phyloP scores from a whole-genome alignment of 2,113 vertebrate species.

The Cynopterus brachyotis region DNA sequence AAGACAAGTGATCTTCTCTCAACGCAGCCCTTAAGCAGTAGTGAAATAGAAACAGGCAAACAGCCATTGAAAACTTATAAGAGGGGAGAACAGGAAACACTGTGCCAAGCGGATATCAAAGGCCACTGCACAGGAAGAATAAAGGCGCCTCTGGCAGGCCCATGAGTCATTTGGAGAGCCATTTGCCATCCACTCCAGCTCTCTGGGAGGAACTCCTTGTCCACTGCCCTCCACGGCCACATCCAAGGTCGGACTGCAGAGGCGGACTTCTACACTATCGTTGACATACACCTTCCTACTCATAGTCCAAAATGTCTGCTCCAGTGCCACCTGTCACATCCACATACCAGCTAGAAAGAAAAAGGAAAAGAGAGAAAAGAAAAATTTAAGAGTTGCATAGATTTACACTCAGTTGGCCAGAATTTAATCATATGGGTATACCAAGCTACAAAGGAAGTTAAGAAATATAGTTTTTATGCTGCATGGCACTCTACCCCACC shows the following conservation, averaged over 20 bases:
- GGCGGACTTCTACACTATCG: neutral
- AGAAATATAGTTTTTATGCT: neutral
- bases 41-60: neutral
- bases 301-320: neutral
- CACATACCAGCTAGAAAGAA: neutral
- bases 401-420: neutral
- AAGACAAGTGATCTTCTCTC: neutral
- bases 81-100: neutral
- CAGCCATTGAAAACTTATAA: neutral
- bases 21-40: neutral
- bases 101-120: fast-evolving
- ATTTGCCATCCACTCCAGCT: neutral
- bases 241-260: neutral
- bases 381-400: neutral
- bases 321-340: neutral
- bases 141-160: neutral
- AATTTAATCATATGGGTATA: neutral
- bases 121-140: neutral
- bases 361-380: neutral
- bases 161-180: neutral
- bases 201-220: neutral
- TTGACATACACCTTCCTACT: neutral
- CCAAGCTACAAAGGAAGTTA: neutral
- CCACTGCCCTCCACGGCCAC: neutral
- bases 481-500: neutral